Conservation (phyloP, 2,113 vertebrate species). For the Dryoscopus gambensis region DNA sequence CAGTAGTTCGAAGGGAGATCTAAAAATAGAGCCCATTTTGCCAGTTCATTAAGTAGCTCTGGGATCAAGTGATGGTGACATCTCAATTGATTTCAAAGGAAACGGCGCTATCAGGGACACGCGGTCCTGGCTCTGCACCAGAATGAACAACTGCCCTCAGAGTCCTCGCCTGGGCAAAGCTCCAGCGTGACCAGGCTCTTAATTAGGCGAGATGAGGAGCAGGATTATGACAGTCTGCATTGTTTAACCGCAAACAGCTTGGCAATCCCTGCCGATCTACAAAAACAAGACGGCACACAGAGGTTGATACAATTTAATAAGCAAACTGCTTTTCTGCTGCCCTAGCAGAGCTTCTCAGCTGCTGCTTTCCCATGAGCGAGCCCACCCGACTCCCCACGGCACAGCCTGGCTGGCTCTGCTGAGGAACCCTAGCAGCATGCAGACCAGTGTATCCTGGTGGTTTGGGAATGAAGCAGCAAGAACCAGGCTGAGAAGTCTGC, state of each 20-base stretch:
- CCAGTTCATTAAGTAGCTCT: constrained; percentile 53
- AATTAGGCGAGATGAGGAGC: constrained; percentile 30
- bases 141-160: not conserved
- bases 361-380: not conserved
- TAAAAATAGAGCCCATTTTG: constrained; percentile 57
- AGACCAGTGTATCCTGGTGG: not conserved
- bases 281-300: not conserved
- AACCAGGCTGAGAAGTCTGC: not conserved
- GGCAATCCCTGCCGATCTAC: not conserved
- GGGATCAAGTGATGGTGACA: constrained; percentile 50
- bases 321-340: not conserved
- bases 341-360: not conserved
- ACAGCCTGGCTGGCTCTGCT: not conserved
- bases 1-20: not conserved
- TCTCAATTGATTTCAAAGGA: constrained; percentile 58
- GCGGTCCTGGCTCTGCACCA: not conserved
- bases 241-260: constrained; percentile 35
- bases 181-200: constrained; percentile 19
- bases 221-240: constrained; percentile 18
- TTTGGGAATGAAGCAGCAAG: accelerated
- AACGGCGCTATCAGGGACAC: not conserved
- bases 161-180: not conserved
- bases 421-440: accelerated
- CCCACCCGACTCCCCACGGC: accelerated
- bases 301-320: constrained; percentile 18